Base-by-base conservation (phyloP, 2,888 invertebrate species). In the Drosophila barbarae region DNA sequence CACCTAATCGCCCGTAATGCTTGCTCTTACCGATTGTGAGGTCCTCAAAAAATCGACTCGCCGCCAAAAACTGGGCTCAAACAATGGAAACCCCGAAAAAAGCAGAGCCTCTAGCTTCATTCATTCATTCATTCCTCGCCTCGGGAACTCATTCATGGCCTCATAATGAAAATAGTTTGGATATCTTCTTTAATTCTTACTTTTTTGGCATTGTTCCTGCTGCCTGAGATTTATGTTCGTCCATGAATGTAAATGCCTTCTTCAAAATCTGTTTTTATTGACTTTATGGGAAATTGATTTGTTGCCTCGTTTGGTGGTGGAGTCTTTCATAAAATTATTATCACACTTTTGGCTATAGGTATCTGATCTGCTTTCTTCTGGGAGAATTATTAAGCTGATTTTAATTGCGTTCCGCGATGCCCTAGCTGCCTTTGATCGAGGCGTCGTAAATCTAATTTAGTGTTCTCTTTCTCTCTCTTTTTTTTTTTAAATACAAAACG, bases 361-460 rank as follows among this genome's bases (percentile, higher is more conserved):
- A 32, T 61, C 41, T 21, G 60, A 61, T 61, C 41, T 60, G 49
- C 44, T 47, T 47, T 42, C 51, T 39, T 41, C 34, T 23, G 49
- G 30, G 39, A 69, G 72, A 66, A 65, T 77, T 77, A 77, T 86
- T 86, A 86, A 86, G 86, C 85, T 80, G 84, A 75, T 82, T 86
- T 86, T 86, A 86, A 86, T 86, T 86, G 81, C 74, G 74, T 70
- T 60, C 67, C 75, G 52, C 68, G 79, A 75, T 76, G 46, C 18
- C 46, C 12, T 23, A 66, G 75, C 51, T 28, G 72, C 84, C 84
- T 79, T 84, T 86, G 86, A 79, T 76, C 76, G 65, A 57, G 30
- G 46, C 65, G 59, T 86, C 81, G 82, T 88, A 87, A 87, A 88
- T 87, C 87, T 86, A 76, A 86, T 85, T 88, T 86, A 88, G 76